A percentile compares a stretch with the other conserved stretches of the same genome.
phyloP scores from a whole-genome alignment of 2,113 vertebrate species.

The Tetrao urogallus region DNA sequence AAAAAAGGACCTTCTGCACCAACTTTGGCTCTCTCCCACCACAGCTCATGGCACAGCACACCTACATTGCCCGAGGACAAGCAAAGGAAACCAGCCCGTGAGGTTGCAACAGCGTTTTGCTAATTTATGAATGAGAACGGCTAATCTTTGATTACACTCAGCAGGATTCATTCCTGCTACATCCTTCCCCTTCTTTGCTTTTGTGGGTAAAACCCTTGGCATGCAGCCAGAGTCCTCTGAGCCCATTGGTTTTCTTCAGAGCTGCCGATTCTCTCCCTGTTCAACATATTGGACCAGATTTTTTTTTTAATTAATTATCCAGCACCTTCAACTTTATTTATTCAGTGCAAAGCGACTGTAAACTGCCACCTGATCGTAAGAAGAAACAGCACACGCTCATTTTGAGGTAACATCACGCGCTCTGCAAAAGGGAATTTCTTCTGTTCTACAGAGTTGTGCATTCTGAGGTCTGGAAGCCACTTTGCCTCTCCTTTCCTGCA shows the following conservation, averaged over 20 bases:
- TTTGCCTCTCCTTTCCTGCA: background rate
- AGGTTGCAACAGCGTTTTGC: background rate
- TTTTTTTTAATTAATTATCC: constrained; percentile 46
- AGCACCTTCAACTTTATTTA: constrained; percentile 62
- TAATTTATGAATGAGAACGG: background rate
- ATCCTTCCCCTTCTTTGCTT: background rate
- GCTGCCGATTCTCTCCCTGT: background rate
- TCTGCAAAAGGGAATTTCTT: background rate
- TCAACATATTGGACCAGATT: constrained; percentile 7
- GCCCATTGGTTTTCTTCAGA: background rate
- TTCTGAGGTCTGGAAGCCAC: background rate
- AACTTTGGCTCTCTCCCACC: background rate
- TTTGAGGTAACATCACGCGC: background rate
- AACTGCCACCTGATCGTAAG: constrained; percentile 9
- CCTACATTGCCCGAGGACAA: background rate
- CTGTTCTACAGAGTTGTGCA: background rate
- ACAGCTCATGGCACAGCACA: background rate
- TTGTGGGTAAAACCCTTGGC: background rate
- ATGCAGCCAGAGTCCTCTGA: background rate
- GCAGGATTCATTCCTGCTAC: background rate
- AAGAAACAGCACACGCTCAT: background rate
- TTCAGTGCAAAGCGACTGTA: constrained; percentile 61
- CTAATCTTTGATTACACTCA: background rate
- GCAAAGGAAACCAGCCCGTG: background rate
- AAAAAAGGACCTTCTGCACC: background rate